These are phyloP conservation scores for Bruchidius siliquastri DNA, from an alignment of 2,888 invertebrate genomes.

Conservation along the genomic window DNA sequence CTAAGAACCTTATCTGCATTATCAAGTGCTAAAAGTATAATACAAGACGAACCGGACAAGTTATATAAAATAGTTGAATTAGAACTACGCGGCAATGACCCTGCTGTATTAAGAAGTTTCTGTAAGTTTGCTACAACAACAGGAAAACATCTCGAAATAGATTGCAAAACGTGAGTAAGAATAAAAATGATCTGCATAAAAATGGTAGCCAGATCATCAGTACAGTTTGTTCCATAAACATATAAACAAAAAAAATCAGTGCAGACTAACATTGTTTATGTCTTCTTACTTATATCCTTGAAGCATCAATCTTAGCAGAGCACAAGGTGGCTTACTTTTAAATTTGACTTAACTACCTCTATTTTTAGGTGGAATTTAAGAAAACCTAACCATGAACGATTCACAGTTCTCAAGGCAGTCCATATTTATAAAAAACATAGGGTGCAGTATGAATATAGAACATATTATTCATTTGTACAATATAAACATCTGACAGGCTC, in stretches of 20 bases:
- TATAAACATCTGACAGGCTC: slow-evolving; percentile 87
- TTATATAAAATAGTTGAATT: slow-evolving; percentile 78
- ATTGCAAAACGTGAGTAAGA: slow-evolving; percentile 63
- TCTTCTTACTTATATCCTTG: too few species aligned
- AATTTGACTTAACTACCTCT: too few species aligned
- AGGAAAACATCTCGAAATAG: slow-evolving; percentile 75
- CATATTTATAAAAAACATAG: slow-evolving; percentile 90
- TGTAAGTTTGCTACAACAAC: slow-evolving; percentile 77
- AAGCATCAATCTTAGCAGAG: too few species aligned
- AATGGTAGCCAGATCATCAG: background rate
- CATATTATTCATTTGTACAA: slow-evolving; percentile 81
- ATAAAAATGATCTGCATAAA: background rate
- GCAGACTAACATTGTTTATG: too few species aligned
- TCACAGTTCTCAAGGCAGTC: slow-evolving; percentile 80
- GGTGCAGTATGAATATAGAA: slow-evolving; percentile 93
- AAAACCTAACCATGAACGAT: slow-evolving; percentile 70
- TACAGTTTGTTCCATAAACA: too few species aligned
- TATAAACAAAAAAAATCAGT: too few species aligned
- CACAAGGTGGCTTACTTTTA: too few species aligned
- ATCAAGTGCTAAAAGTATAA: slow-evolving; percentile 3
- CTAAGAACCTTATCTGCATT: slow-evolving; percentile 2
- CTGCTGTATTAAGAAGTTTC: slow-evolving; percentile 83
- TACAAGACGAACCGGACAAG: slow-evolving; percentile 58
- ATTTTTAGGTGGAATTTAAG: slow-evolving; percentile 66
- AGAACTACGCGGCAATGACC: slow-evolving; percentile 84